Evolutionary conservation across 1,140 invertebrate species (phyloP), one percentile per base, ranked within the genome.

Genomic region (Drosophila auraria): DNA sequence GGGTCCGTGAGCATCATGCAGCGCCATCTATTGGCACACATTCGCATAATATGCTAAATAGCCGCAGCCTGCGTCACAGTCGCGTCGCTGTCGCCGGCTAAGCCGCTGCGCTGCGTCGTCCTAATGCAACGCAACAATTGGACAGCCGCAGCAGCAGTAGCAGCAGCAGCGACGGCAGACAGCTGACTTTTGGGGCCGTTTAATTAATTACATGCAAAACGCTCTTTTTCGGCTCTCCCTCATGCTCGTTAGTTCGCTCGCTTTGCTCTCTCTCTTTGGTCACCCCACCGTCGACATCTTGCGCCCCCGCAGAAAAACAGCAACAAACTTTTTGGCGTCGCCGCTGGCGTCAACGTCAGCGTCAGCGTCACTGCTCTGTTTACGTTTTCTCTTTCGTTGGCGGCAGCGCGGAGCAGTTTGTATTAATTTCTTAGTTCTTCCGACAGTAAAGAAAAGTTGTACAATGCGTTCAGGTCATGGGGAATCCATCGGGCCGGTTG

Each of bases 1-100:
- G 27, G 44, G 49, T 14, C 44, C 44, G 49, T 36, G 30, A 56
- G 68, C 83, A 87, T 76, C 83, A 80, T 83, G 72, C 64, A 87
- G 83, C 83, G 83, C 83, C 83, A 87, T 89, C 84, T 90, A 89
- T 89, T 84, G 86, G 86, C 86, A 90, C 78, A 84, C 86, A 84
- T 89, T 84, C 62, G 81, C 62, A 82, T 72, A 87, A 89, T 89
- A 87, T 89, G 84, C 84, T 84, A 87, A 89, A 89, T 78, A 84
- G 78, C 70, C 66, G 80, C 69, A 49, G 63, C 62, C 38, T 9
- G 58, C 75, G 74, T 61, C 33, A 58, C 65, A 47, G 62, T 42
- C 36, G 47, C 47, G 51, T 65, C 62, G 53, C 58, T 68, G 73
- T 70, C 23, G 56, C 68, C 71, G 80, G 54, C 49, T 78, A 75